Conservation (phyloP, 1,140 invertebrate genomes). For the Babylonia areolata region DNA sequence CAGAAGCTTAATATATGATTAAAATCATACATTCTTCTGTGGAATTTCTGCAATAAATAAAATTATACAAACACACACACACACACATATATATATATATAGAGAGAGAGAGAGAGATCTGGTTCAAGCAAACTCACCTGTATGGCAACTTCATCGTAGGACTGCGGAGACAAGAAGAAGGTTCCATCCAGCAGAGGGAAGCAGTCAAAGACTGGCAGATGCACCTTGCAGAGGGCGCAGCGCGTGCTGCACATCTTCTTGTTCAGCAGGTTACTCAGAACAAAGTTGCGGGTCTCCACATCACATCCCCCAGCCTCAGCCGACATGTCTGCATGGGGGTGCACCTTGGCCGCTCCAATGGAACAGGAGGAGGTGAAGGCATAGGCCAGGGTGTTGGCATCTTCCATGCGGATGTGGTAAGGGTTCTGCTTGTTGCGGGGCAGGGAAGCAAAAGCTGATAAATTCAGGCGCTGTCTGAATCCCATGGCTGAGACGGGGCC, state of each 20-base stretch:
- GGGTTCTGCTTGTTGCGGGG: constrained; percentile 97
- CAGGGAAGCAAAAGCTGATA: constrained; percentile 95
- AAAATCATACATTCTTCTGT: too few relatives aligned
- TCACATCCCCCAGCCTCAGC: constrained; percentile 77
- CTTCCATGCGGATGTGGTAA: constrained; percentile 89
- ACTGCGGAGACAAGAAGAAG: constrained; percentile 92
- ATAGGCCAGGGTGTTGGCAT: constrained; percentile 87
- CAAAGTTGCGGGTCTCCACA: constrained; percentile 87
- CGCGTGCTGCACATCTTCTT: constrained; percentile 64
- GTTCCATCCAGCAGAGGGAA: constrained; percentile 98
- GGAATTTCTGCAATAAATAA: too few relatives aligned
- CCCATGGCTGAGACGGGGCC: constrained; percentile 8
- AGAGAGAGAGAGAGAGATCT: neutral
- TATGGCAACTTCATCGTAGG: constrained; percentile 64
- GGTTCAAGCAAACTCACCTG: constrained; percentile 75
- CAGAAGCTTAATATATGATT: too few relatives aligned
- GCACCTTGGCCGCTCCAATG: neutral
- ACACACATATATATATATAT: neutral
- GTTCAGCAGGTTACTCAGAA: constrained; percentile 69
- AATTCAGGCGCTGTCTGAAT: constrained; percentile 87
- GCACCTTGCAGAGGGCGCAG: constrained; percentile 88
- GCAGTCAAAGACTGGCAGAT: constrained; percentile 94
- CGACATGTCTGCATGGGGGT: neutral
- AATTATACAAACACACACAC: too few relatives aligned
- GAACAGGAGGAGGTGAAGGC: constrained; percentile 4